phyloP scores from a whole-genome alignment of 1,140 invertebrate genomes.

The Solen grandis region DNA sequence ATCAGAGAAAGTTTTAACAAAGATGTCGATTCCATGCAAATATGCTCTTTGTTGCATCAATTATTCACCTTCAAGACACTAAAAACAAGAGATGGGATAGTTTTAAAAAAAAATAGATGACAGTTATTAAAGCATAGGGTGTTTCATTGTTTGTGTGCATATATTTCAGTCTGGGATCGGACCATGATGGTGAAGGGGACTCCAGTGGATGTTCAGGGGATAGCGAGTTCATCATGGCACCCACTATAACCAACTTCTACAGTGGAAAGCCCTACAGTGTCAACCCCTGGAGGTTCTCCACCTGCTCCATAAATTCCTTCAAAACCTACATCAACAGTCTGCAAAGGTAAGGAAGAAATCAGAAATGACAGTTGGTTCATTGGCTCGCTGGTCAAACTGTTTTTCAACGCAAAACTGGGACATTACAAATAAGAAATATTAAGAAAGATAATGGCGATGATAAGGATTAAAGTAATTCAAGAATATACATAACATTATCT shows the following conservation, averaged over 20 bases:
- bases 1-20: no score
- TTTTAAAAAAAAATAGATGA: no score
- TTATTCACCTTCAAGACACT: no score
- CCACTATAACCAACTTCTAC: not conserved
- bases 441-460: no score
- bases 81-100: no score
- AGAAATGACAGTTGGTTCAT: not conserved
- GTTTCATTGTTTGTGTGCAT: no score
- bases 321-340: not conserved
- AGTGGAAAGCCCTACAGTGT: conserved; percentile 7
- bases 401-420: not conserved
- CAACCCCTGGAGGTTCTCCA: conserved; percentile 45
- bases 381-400: not conserved
- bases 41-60: no score
- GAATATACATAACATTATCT: not conserved
- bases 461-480: not conserved
- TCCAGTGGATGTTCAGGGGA: not conserved
- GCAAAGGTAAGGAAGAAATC: not conserved
- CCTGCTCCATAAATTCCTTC: conserved; percentile 28
- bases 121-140: no score
- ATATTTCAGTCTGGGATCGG: no score
- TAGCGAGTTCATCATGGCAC: conserved; percentile 35
- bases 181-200: conserved; percentile 12
- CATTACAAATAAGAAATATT: no score
- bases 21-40: no score